Conservation (phyloP, 2,888 invertebrate genomes). For the Gari tellinella region DNA sequence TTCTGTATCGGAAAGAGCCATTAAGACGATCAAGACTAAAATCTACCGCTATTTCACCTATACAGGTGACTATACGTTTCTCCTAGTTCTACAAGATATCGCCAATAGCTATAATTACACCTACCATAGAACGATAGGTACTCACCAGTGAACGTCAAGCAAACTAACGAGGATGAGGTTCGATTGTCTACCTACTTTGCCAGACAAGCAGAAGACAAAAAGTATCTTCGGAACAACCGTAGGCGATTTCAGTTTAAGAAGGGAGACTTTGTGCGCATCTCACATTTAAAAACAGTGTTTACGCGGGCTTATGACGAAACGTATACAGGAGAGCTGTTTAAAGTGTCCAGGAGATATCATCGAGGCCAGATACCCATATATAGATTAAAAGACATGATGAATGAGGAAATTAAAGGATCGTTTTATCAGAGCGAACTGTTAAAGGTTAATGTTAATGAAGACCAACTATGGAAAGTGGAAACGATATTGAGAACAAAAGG, state of each 20-base stretch:
- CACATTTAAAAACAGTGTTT: constrained; percentile 9
- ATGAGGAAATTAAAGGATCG: constrained; percentile 26
- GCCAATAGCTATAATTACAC: constrained; percentile 45
- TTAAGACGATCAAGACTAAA: constrained; percentile 34
- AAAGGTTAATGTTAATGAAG: constrained; percentile 11
- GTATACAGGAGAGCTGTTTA: constrained; percentile 40
- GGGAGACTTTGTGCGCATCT: neutral
- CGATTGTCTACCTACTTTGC: neutral
- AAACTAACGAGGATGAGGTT: neutral
- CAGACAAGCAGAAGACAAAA: neutral
- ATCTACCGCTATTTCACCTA: constrained; percentile 42
- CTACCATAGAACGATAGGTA: constrained; percentile 48
- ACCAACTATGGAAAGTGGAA: constrained; percentile 9
- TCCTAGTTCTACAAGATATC: too few species aligned
- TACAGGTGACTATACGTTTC: constrained; percentile 11
- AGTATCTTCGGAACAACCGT: neutral
- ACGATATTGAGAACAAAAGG: neutral
- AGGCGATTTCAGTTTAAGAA: constrained; percentile 4
- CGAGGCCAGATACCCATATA: constrained; percentile 25
- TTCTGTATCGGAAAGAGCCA: constrained; percentile 28
- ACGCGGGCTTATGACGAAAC: constrained; percentile 39
- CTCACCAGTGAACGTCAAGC: neutral
- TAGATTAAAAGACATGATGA: constrained; percentile 17
- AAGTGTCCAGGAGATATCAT: constrained; percentile 21
- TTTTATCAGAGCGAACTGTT: constrained; percentile 37